A percentile compares a stretch with the other conserved stretches of the same genome.
These are phyloP conservation scores for Decapterus maruadsi DNA, from an alignment of 2,797 vertebrate genomes.

Conservation along the genomic window DNA sequence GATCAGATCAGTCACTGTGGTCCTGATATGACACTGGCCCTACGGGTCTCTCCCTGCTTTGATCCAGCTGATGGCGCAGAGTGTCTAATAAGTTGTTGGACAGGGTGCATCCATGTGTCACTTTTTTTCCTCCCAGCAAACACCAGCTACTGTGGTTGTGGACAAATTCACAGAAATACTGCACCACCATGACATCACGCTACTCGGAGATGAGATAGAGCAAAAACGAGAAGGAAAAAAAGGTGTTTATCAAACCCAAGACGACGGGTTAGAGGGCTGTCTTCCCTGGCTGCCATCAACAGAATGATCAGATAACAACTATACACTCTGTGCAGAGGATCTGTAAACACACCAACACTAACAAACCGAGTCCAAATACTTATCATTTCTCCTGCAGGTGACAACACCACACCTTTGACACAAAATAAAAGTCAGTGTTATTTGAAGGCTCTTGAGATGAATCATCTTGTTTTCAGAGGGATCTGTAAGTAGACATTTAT, in stretches of 20 bases:
- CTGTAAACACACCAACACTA: not conserved
- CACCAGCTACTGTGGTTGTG: slow-evolving; percentile 69
- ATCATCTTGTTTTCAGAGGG: not conserved
- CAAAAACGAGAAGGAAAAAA: not conserved
- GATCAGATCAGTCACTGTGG: not conserved
- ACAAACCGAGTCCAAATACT: not conserved
- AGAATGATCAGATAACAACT: slow-evolving; percentile 5
- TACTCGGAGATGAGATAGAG: not conserved
- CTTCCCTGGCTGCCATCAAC: not conserved
- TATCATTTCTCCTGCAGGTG: not conserved
- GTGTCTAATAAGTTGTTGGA: slow-evolving; percentile 71
- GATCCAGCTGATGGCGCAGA: slow-evolving; percentile 56
- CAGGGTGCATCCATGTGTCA: slow-evolving; percentile 69
- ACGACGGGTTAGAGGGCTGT: slow-evolving; percentile 29
- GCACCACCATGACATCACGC: slow-evolving; percentile 41
- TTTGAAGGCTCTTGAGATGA: no score
- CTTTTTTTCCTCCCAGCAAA: slow-evolving; percentile 61
- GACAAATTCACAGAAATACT: slow-evolving; percentile 28
- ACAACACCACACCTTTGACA: not conserved
- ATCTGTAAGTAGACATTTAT: not conserved
- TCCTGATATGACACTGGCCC: not conserved
- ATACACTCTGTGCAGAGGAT: no score
- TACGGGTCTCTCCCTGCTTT: slow-evolving; percentile 34
- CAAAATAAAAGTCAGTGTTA: not conserved
- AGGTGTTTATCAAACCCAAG: slow-evolving; percentile 41